phyloP scores from a whole-genome alignment of 2,113 vertebrate genomes.

The Tamias sibiricus region DNA sequence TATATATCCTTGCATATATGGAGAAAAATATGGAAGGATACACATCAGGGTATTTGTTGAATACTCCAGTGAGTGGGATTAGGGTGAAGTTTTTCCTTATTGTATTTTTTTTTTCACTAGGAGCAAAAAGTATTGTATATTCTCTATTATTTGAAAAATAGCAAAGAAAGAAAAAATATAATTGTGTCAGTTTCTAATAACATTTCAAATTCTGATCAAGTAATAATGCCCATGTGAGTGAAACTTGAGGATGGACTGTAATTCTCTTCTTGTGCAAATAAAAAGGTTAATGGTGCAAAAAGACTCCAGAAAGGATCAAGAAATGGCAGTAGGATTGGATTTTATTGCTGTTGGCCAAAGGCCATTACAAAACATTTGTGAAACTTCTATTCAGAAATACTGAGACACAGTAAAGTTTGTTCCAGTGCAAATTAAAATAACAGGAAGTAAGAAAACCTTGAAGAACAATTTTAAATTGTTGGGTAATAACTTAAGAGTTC shows the following conservation, averaged over 20 bases:
- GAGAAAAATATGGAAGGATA: not conserved
- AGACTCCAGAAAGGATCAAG: not conserved
- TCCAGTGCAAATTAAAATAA: slow-evolving; percentile 10
- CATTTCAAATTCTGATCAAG: slow-evolving; percentile 3
- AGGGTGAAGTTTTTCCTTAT: too few species aligned
- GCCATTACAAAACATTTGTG: not conserved
- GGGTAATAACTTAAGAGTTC: not conserved
- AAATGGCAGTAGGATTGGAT: not conserved
- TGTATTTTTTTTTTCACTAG: not conserved
- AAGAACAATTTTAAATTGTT: slow-evolving; percentile 32
- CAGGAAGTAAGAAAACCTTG: not conserved
- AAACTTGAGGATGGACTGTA: not conserved
- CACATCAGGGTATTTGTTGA: not conserved
- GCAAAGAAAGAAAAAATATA: not conserved
- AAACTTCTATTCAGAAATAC: slow-evolving; percentile 29
- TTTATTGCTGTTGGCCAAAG: slow-evolving; percentile 43
- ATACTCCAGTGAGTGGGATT: not conserved
- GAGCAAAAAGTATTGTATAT: not conserved
- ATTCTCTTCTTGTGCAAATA: not conserved
- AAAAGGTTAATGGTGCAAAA: too few species aligned
- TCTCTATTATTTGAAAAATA: slow-evolving; percentile 7
- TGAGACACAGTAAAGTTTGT: not conserved
- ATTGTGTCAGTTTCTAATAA: not conserved
- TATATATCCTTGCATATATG: not conserved
- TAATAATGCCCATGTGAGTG: not conserved